Evolutionary conservation across 2,113 vertebrate species (phyloP), one percentile per base, ranked within the genome.

Genomic region (Ceyx melanurus): DNA sequence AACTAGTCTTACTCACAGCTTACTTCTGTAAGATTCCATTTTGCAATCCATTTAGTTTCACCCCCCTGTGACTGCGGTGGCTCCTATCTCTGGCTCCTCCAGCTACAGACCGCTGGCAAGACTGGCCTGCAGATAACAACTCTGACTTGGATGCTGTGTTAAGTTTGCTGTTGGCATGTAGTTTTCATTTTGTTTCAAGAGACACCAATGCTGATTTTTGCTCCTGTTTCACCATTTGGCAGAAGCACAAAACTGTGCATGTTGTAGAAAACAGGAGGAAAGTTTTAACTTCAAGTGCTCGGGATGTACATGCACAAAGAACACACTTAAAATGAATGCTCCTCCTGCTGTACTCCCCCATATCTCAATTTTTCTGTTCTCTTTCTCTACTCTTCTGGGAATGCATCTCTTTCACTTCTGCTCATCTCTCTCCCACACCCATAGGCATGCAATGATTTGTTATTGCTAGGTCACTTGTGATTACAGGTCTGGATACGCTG

Each of bases 361-460:
- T 81, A 80, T 67, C 91, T 92, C 67, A 35, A 2, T 58, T 92
- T 70, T 92, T 79, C 70, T 91, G 54, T 78, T 93, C 70, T 77
- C 35, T 71, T 92, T 89, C 65, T 92, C 68, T 82, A 2, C 43
- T 42, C 45, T 95, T 90, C 80, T 82, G 86, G 57, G 70, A 82
- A 89, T 51, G 74, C 57, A 6, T 48, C 60, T 76, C 83, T 91
- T 42, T 76, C 64, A 60, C 61, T 93, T 80, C 40, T 79, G 78
- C 46, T 67, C 31, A 5, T 83, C 64, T 45, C 62, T 46, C 85
- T 89, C 95, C 86, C 92, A 91, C 91, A 81, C 57, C 68, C 87
- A 82, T 31, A 90, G 77, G 88, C 92, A 95, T 76, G 86, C 89
- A 93, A 54, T 82, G 88, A 86, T 94, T 94, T 95, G 92, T 97